Evolutionary conservation across 2,888 invertebrate species (phyloP).

Genomic region (Ennomos erosarius): DNA sequence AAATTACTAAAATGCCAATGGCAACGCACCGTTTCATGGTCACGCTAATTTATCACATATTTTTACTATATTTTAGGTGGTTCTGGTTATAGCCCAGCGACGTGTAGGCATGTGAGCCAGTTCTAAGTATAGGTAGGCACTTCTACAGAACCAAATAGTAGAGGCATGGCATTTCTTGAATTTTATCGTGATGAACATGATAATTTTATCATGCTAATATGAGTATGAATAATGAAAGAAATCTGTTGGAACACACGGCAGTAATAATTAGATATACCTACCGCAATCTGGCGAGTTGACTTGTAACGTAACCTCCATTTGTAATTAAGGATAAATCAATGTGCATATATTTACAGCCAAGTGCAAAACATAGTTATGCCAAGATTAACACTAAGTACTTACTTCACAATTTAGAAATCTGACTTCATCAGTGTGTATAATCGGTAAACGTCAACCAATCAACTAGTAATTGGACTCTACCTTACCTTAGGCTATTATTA

Average conservation of each 20-base stretch:
- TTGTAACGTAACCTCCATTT: too few relatives aligned
- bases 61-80: slow-evolving; percentile 22
- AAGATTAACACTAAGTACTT: neutral
- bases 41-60: slow-evolving; percentile 23
- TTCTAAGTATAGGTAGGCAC: too few relatives aligned
- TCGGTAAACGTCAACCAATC: slow-evolving; percentile 71
- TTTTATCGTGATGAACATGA: too few relatives aligned
- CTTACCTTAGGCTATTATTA: slow-evolving; percentile 43
- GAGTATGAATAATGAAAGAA: too few relatives aligned
- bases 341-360: too few relatives aligned
- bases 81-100: slow-evolving; percentile 2
- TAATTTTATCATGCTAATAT: too few relatives aligned
- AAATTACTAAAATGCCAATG: slow-evolving; percentile 46
- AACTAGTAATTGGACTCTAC: slow-evolving; percentile 67
- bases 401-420: slow-evolving; percentile 51
- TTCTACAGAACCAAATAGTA: too few relatives aligned
- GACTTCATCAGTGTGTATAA: slow-evolving; percentile 67
- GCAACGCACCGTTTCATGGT: slow-evolving; percentile 34
- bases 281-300: too few relatives aligned
- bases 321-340: too few relatives aligned
- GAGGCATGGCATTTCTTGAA: too few relatives aligned
- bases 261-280: too few relatives aligned
- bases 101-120: slow-evolving; percentile 3
- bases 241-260: too few relatives aligned
- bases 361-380: neutral